A percentile compares a stretch with the other conserved stretches of the same genome.
phyloP scores from a whole-genome alignment of 1,140 invertebrate genomes.

The Steinernema feltiae region DNA sequence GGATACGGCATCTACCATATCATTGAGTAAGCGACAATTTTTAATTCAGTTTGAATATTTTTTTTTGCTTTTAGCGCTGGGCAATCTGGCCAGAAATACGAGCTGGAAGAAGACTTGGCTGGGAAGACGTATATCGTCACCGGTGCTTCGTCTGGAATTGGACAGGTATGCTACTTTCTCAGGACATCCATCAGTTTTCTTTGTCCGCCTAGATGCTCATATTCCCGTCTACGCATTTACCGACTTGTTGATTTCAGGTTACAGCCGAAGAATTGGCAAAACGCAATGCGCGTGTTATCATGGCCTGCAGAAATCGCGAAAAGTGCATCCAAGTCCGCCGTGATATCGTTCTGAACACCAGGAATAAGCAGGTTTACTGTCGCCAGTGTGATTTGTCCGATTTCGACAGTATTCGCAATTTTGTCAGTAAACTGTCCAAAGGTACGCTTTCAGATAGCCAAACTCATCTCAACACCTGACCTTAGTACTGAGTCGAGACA shows the following conservation, averaged over 20 bases:
- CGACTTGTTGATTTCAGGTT: conserved; percentile 13
- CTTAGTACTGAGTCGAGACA: no score
- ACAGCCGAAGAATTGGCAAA: conserved; percentile 50
- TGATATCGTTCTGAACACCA: conserved; percentile 52
- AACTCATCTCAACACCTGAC: background rate
- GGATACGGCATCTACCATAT: conserved; percentile 48
- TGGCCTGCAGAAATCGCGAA: conserved; percentile 54
- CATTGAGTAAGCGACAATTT: conserved; percentile 46
- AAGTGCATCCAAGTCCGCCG: conserved; percentile 52
- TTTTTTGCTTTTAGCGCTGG: conserved; percentile 41
- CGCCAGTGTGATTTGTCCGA: conserved; percentile 50
- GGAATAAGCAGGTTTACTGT: conserved; percentile 55
- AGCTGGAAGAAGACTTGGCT: conserved; percentile 45
- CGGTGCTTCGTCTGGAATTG: conserved; percentile 54
- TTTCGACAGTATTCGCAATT: conserved; percentile 53
- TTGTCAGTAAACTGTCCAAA: conserved; percentile 49
- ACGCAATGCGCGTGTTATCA: conserved; percentile 53
- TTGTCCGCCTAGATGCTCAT: no score
- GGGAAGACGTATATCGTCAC: conserved; percentile 57
- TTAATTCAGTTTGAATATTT: background rate
- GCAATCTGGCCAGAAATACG: conserved; percentile 45
- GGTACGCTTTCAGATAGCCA: conserved; percentile 28
- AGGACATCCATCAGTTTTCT: conserved; percentile 13
- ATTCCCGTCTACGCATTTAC: background rate
- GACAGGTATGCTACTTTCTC: conserved; percentile 29